Percentiles rank a stretch among this genome's conserved stretches.
These are phyloP conservation scores for Plestiodon gilberti DNA, from an alignment of 2,113 vertebrate genomes.

Conservation along the genomic window DNA sequence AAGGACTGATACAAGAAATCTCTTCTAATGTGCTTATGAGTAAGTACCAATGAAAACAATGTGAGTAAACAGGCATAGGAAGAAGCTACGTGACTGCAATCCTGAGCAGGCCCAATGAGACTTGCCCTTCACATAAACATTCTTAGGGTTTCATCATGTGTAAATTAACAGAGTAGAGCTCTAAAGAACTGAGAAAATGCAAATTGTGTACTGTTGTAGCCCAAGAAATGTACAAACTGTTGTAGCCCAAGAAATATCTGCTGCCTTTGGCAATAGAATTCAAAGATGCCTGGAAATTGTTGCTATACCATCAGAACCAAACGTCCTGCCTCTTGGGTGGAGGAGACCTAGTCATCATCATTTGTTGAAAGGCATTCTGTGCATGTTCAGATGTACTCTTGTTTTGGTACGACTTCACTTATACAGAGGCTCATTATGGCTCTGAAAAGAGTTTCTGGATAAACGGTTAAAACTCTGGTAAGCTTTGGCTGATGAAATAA, in stretches of 20 bases:
- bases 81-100: background rate
- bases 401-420: background rate
- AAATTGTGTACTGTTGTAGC: background rate
- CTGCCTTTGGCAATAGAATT: background rate
- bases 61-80: too few species aligned
- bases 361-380: background rate
- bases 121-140: background rate
- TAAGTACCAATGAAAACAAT: too few species aligned
- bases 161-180: background rate
- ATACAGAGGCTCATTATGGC: background rate
- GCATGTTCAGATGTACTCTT: background rate
- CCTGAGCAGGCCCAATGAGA: background rate
- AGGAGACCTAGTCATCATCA: background rate
- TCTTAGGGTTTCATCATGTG: background rate
- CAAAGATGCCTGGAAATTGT: background rate
- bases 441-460: background rate
- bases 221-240: background rate
- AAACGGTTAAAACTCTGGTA: background rate
- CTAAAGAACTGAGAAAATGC: background rate
- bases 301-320: background rate
- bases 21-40: too few species aligned
- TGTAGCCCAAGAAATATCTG: background rate
- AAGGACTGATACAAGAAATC: too few species aligned
- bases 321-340: background rate
- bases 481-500: background rate